A percentile compares a stretch with the other conserved stretches of the same genome.
Evolutionary conservation across 1,140 invertebrate genomes (phyloP).

Genomic region (Diachasma alloeum): DNA sequence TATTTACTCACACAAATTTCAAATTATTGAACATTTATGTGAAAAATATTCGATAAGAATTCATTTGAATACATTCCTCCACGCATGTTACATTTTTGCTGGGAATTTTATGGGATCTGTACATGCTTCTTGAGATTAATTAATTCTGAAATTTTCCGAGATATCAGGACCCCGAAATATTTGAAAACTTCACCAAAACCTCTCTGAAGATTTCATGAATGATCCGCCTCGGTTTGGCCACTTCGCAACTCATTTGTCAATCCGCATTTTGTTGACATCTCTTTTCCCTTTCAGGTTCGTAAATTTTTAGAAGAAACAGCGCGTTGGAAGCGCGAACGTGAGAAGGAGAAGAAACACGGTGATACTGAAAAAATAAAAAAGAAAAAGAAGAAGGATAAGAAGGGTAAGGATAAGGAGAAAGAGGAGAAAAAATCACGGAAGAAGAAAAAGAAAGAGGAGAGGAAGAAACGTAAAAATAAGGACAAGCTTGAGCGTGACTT

Average conservation of each 20-base stretch:
- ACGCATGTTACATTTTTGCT: no score
- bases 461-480: conserved; percentile 72
- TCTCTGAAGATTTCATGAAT: no score
- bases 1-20: no score
- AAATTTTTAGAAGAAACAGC: conserved; percentile 83
- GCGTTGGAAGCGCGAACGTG: conserved; percentile 73
- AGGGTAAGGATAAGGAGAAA: conserved; percentile 68
- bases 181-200: no score
- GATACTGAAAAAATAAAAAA: conserved; percentile 75
- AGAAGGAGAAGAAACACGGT: conserved; percentile 75
- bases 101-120: no score
- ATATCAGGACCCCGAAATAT: no score
- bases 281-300: conserved; percentile 65
- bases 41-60: no score
- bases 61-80: no score
- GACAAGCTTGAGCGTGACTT: conserved; percentile 70
- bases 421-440: conserved; percentile 69
- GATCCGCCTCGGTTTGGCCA: neutral
- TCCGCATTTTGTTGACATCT: conserved; percentile 1
- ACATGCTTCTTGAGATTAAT: no score
- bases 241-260: neutral
- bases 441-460: conserved; percentile 74
- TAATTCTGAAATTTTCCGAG: no score
- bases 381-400: conserved; percentile 75
- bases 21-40: no score